phyloP scores from a whole-genome alignment of 2,113 vertebrate species.

The Myrmecophaga tridactyla region DNA sequence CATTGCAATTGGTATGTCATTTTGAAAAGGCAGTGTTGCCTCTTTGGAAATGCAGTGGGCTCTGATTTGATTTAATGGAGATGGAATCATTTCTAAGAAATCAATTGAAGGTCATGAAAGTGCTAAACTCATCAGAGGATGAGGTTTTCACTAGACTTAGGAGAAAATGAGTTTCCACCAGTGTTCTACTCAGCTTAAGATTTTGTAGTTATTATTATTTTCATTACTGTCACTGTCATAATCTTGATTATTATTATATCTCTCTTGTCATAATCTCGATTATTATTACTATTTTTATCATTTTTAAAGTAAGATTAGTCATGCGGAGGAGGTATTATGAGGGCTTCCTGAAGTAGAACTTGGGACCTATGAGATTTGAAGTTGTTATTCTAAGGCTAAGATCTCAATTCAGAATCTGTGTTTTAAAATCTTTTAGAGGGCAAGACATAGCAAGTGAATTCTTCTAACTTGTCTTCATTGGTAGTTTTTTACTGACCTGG shows the following conservation, averaged over 20 bases:
- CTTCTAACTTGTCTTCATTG: neutral
- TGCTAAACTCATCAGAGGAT: neutral
- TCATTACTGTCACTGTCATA: accelerated
- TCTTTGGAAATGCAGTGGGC: accelerated
- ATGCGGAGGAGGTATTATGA: neutral
- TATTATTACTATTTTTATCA: too few species aligned
- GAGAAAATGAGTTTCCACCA: neutral
- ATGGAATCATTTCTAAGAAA: neutral
- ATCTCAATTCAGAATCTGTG: neutral
- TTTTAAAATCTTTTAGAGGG: neutral
- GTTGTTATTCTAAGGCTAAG: neutral
- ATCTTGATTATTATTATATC: neutral
- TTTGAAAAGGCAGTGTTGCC: accelerated
- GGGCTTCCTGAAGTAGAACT: neutral
- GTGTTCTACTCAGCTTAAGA: neutral
- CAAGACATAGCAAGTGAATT: accelerated
- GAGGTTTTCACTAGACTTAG: neutral
- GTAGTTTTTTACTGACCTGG: neutral
- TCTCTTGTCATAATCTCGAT: neutral
- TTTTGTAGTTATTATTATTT: neutral
- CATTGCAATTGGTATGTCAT: neutral
- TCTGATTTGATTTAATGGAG: neutral
- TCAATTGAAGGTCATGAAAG: neutral
- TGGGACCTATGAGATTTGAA: neutral
- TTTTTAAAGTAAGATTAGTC: neutral